A percentile compares a stretch with the other conserved stretches of the same genome.
phyloP scores from a whole-genome alignment of 2,797 vertebrate genomes.

The Xiphorhynchus erythropygius region DNA sequence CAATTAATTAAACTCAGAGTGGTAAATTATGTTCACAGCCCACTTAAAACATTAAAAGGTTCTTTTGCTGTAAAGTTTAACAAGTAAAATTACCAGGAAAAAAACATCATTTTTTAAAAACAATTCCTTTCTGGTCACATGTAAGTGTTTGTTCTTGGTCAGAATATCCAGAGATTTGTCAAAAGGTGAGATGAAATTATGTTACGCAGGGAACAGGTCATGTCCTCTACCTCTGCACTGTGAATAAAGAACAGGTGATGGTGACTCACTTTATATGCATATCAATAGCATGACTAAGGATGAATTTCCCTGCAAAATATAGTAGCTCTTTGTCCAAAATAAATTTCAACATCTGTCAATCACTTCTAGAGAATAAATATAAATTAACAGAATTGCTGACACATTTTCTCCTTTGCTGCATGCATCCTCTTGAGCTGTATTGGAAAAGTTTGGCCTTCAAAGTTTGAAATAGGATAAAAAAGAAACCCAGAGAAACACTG shows the following conservation, averaged over 20 bases:
- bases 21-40: slow-evolving; percentile 17
- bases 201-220: neutral
- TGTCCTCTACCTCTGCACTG: neutral
- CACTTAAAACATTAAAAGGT: slow-evolving; percentile 21
- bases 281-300: slow-evolving; percentile 27
- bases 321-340: slow-evolving; percentile 8
- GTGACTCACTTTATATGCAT: slow-evolving; percentile 2
- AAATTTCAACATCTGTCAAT: neutral
- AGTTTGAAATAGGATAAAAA: neutral
- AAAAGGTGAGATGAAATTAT: neutral
- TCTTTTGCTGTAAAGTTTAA: slow-evolving; percentile 7
- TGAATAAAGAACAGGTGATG: neutral
- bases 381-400: neutral
- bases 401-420: neutral
- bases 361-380: neutral
- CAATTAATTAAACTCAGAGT: slow-evolving; percentile 54
- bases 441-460: neutral
- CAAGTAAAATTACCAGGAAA: neutral
- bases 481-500: neutral
- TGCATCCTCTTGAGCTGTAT: neutral
- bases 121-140: neutral
- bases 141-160: neutral
- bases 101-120: neutral
- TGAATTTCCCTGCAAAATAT: slow-evolving; percentile 29
- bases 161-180: neutral